These are phyloP conservation scores for Entosphenus tridentatus DNA, from an alignment of 2,113 vertebrate species.

Conservation along the genomic window DNA sequence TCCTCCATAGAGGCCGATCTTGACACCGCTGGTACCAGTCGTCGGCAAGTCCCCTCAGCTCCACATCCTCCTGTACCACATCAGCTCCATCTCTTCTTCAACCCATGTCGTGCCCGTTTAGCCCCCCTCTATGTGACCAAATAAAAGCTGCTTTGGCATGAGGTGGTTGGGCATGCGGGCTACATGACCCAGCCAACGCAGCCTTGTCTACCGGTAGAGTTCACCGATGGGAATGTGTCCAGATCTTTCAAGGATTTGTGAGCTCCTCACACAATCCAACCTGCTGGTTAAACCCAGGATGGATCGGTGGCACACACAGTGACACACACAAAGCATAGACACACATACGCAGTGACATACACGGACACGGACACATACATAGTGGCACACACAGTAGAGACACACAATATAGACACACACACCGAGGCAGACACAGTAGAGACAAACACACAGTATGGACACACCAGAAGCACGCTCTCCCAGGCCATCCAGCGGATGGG, in stretches of 20 bases:
- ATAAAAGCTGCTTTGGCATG: no score
- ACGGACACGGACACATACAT: not conserved
- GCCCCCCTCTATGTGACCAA: no score
- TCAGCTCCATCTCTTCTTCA: no score
- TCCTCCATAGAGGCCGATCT: no score
- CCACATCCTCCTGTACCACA: no score
- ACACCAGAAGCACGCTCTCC: slow-evolving; percentile 84
- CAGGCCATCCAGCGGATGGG: slow-evolving; percentile 99
- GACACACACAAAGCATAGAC: not conserved
- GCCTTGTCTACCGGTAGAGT: not conserved
- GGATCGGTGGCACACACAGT: not conserved
- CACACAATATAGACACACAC: slow-evolving; percentile 18
- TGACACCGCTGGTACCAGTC: no score
- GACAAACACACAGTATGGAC: not conserved
- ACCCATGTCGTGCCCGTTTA: no score
- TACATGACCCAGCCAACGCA: not conserved
- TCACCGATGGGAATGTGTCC: not conserved
- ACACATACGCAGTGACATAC: not conserved
- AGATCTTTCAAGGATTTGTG: not conserved
- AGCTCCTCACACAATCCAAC: not conserved
- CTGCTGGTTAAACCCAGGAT: not conserved
- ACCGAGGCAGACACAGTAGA: not conserved
- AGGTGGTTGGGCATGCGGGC: not conserved
- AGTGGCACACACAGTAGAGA: not conserved
- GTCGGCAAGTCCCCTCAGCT: no score